Conservation (phyloP, 92 coral and sea anemone genomes). For the Zoanthus sansibaricus region DNA sequence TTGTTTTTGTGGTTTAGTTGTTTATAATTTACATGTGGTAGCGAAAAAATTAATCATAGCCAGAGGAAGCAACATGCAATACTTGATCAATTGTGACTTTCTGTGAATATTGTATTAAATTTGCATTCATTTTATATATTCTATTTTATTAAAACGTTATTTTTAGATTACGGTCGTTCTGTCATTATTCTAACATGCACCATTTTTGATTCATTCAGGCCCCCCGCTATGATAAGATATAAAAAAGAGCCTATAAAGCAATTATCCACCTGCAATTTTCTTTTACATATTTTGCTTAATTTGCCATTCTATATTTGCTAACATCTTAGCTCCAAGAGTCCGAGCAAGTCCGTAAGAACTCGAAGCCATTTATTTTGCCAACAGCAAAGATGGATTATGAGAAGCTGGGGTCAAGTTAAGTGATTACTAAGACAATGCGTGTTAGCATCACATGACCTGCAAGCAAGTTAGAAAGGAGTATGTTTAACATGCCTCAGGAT, state of each 20-base stretch:
- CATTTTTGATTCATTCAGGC: background rate
- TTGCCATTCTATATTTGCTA: background rate
- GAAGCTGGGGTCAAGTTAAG: conserved; percentile 36
- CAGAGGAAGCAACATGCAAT: conserved; percentile 3
- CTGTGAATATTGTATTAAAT: conserved; percentile 4
- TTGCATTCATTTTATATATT: conserved; percentile 11
- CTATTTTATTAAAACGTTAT: background rate
- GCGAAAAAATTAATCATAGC: background rate
- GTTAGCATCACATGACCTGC: background rate
- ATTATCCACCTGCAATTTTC: background rate
- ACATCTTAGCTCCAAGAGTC: background rate
- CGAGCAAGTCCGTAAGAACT: background rate
- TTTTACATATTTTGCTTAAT: background rate
- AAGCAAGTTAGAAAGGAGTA: conserved; percentile 24
- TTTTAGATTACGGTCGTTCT: background rate
- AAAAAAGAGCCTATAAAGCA: background rate
- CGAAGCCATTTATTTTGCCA: conserved; percentile 1
- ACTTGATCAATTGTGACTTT: background rate
- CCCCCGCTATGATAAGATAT: background rate
- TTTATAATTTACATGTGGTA: background rate
- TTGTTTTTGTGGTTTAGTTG: background rate
- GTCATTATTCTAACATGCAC: background rate
- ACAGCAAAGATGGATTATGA: conserved; percentile 33
- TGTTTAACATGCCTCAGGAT: conserved; percentile 27
- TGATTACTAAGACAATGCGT: conserved; percentile 19